A percentile compares a stretch with the other conserved stretches of the same genome.
These are phyloP conservation scores for Ammodramus savannarum DNA, from an alignment of 2,113 vertebrate genomes.

Conservation along the genomic window DNA sequence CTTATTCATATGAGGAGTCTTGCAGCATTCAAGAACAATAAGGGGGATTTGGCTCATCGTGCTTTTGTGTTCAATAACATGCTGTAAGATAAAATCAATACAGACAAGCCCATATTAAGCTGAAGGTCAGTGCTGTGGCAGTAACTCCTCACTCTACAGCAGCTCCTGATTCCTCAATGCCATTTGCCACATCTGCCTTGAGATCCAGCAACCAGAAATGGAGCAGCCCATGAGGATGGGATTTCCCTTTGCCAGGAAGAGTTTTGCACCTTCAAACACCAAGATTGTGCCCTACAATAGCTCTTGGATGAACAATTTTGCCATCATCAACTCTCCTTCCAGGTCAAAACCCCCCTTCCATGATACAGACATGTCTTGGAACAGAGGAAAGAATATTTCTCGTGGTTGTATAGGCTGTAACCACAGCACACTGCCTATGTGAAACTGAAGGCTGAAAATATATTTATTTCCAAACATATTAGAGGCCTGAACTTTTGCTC, in stretches of 20 bases:
- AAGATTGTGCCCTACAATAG: rapidly evolving
- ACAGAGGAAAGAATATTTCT: neutral
- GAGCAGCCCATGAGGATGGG: neutral
- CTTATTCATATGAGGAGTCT: neutral
- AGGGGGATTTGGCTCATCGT: slow-evolving; percentile 20
- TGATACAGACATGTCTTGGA: neutral
- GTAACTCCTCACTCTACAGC: neutral
- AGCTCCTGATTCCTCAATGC: neutral
- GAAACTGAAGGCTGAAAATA: neutral
- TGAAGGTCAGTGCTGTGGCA: slow-evolving; percentile 34
- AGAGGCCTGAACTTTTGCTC: neutral
- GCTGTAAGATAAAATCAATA: slow-evolving; percentile 32
- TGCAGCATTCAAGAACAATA: slow-evolving; percentile 29
- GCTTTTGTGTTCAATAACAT: slow-evolving; percentile 19
- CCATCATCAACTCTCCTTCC: neutral
- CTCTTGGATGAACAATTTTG: neutral
- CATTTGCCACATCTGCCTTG: neutral
- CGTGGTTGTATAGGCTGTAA: neutral
- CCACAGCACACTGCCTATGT: neutral
- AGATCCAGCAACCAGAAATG: neutral
- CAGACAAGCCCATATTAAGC: slow-evolving; percentile 15
- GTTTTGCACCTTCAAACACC: neutral
- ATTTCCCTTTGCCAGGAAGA: neutral
- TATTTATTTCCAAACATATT: neutral
- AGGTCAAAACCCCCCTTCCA: neutral